Evolutionary conservation across 2,113 vertebrate genomes (phyloP).

Genomic region (Thunnus maccoyii): DNA sequence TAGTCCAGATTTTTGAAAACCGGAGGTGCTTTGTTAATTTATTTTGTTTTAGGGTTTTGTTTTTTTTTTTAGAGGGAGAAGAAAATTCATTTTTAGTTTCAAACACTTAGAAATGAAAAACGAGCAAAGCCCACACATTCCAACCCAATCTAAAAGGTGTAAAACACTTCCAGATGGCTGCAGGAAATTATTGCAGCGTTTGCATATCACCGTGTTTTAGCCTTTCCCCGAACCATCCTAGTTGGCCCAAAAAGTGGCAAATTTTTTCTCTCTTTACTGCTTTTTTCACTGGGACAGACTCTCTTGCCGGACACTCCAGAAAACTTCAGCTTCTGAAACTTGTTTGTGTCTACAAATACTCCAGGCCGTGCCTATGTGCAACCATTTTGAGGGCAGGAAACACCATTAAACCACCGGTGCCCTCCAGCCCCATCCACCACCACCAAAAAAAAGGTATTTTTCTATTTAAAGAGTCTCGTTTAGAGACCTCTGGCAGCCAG

Average conservation of each 20-base stretch:
- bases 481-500: conserved; percentile 76
- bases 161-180: conserved; percentile 87
- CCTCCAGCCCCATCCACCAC: conserved; percentile 38
- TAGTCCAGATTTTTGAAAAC: conserved; percentile 28
- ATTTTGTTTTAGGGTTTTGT: not conserved
- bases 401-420: conserved; percentile 67
- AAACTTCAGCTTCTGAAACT: conserved; percentile 50
- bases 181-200: conserved; percentile 78
- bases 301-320: conserved; percentile 40
- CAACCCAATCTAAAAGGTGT: conserved; percentile 81
- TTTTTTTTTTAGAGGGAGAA: conserved; percentile 17
- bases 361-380: conserved; percentile 15
- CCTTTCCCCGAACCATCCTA: conserved; percentile 58
- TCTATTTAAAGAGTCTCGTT: conserved; percentile 82
- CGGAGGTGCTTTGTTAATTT: not conserved
- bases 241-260: conserved; percentile 60
- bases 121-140: conserved; percentile 79
- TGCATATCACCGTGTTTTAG: conserved; percentile 72
- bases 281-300: conserved; percentile 42
- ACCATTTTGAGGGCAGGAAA: conserved; percentile 74
- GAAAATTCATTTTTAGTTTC: conserved; percentile 68
- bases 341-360: conserved; percentile 54
- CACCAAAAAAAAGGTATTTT: conserved; percentile 61
- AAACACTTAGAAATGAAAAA: conserved; percentile 70
- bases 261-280: conserved; percentile 35